Evolutionary conservation across 2,797 vertebrate genomes (phyloP), one percentile per base, ranked within the genome.

Genomic region (Morelia viridis): DNA sequence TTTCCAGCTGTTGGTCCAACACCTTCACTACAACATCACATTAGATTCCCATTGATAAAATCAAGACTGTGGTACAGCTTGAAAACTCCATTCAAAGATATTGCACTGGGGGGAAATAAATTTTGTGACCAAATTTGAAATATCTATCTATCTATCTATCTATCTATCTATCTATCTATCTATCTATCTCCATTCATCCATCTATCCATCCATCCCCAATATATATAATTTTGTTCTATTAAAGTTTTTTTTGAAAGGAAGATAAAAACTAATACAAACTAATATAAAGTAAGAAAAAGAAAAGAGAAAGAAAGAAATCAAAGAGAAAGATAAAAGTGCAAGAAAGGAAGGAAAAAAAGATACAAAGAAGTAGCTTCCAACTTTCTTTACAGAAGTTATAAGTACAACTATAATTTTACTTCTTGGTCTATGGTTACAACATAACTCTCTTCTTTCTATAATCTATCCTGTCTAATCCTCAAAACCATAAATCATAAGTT

Each of bases 81-180:
- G 83, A 90, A 95, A 95, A 31, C 11, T 50, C 71, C 88, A 17
- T 94, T 97, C 92, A 91, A 61, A 3, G 71, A 68, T 10, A 12
- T 41, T 41, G 2, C 41, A 41, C 3, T 41, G 41, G 41, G 41
- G 41, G 41, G 41, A 41, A 41, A 41, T 41, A 3, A 41, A 41
- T 41, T 41, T 41, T 41, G 41, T 41, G 41, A 3, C 41, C 41
- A 41, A 41, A 41, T 41, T 41, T 41, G 41, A 41, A 41, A 41
- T 41, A 41, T 41, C 35, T 41, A 41, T 41, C 35, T 41, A 41
- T 41, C 35, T 41, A 41, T 41, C 41, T 41, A 41, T 41, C 41
- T 41, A 41, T 41, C 41, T 41, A 41, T 41, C 41, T 41, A 41
- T 41, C 41, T 41, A 41, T 41, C 41, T 41, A 41, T 41, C 41